A percentile compares a stretch with the other conserved stretches of the same genome.
Evolutionary conservation across 2,113 vertebrate species (phyloP).

Genomic region (Struthidea cinerea): DNA sequence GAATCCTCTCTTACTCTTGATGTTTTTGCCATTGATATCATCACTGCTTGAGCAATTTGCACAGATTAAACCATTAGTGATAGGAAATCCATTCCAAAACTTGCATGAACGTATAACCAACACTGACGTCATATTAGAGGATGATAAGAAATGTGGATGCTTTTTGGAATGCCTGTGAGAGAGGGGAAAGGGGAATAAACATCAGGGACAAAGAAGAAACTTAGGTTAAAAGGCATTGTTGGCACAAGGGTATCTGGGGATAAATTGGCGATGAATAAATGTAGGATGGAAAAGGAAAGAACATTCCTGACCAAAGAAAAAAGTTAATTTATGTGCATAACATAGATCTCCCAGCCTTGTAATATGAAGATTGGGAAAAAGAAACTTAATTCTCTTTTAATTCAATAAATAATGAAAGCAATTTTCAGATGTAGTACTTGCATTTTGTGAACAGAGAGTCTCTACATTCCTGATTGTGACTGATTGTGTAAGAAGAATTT

Average conservation of each 20-base stretch:
- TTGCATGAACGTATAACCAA: not conserved
- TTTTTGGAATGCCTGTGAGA: not conserved
- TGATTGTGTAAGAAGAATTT: not conserved
- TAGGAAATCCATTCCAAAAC: not conserved
- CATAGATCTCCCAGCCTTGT: not conserved
- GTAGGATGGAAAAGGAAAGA: not conserved
- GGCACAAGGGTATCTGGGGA: not conserved
- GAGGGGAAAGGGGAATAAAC: not conserved
- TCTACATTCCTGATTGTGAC: not conserved
- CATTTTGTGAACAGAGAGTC: not conserved
- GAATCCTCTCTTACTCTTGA: not conserved
- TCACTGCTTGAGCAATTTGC: not conserved
- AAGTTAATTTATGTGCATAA: not conserved
- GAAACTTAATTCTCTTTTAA: not conserved
- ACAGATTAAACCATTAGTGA: not conserved
- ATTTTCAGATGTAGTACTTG: not conserved
- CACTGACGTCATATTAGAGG: not conserved
- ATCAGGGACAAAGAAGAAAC: not conserved
- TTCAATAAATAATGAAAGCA: not conserved
- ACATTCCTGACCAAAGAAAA: not conserved
- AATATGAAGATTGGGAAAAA: not conserved
- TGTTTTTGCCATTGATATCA: not conserved
- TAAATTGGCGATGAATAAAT: not conserved
- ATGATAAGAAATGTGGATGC: not conserved
- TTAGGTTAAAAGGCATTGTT: not conserved